Evolutionary conservation across 2,113 vertebrate genomes (phyloP).

Genomic region (Oreochromis spilurus): DNA sequence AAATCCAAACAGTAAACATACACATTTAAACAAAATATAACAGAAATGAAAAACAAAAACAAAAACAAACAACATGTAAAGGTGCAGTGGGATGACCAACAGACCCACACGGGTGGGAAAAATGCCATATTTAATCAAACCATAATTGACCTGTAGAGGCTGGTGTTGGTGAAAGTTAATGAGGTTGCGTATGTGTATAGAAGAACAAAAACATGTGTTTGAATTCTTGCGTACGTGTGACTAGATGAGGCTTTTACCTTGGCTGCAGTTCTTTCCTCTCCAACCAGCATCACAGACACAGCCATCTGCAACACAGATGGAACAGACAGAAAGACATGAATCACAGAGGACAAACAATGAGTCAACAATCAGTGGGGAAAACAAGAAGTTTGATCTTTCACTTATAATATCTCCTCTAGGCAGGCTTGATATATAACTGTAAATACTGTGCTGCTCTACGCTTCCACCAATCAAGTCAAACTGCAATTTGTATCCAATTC

Average conservation of each 20-base stretch:
- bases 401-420: background rate
- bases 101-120: background rate
- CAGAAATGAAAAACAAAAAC: background rate
- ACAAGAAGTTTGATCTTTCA: background rate
- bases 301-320: constrained; percentile 72
- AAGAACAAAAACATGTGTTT: background rate
- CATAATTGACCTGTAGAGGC: background rate
- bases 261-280: constrained; percentile 82
- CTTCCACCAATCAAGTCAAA: background rate
- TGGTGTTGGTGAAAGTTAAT: background rate
- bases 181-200: background rate
- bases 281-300: constrained; percentile 88
- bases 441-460: background rate
- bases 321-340: background rate
- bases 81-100: background rate
- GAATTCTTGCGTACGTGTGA: background rate
- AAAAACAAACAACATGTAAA: background rate
- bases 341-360: background rate
- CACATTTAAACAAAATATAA: background rate
- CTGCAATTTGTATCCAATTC: background rate
- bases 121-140: background rate
- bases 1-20: no score
- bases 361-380: background rate
- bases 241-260: constrained; percentile 69
- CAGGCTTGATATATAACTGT: background rate